phyloP scores from a whole-genome alignment of 2,113 vertebrate genomes.

The Nycticorax nycticorax region DNA sequence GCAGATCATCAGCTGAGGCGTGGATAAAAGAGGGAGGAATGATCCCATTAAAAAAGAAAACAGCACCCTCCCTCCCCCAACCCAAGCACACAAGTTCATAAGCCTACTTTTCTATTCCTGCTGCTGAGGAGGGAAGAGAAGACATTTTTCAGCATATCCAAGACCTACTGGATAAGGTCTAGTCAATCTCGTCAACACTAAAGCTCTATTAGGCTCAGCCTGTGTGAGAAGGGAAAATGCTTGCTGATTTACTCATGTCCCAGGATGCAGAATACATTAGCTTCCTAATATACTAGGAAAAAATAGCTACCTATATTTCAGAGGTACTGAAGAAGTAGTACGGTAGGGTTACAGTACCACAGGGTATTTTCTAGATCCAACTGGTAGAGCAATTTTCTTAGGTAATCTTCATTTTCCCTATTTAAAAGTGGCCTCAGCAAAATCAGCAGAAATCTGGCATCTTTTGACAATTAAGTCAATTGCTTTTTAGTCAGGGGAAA shows the following conservation, averaged over 20 bases:
- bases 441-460: background rate
- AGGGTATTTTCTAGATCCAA: background rate
- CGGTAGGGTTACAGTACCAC: background rate
- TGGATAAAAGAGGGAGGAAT: background rate
- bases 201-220: background rate
- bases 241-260: background rate
- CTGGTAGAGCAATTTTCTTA: background rate
- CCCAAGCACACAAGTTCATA: background rate
- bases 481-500: background rate
- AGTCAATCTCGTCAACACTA: background rate
- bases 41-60: background rate
- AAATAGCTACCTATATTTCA: background rate
- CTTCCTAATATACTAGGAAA: background rate
- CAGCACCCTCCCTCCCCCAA: accelerated
- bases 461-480: background rate
- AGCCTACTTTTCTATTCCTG: background rate
- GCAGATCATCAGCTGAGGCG: background rate
- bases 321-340: background rate
- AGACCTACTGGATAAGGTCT: background rate
- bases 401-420: background rate
- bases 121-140: background rate
- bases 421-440: background rate
- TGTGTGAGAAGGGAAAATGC: background rate
- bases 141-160: background rate
- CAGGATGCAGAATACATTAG: background rate